Base-by-base conservation (phyloP, 2,888 invertebrate genomes). In the Meta bourneti region DNA sequence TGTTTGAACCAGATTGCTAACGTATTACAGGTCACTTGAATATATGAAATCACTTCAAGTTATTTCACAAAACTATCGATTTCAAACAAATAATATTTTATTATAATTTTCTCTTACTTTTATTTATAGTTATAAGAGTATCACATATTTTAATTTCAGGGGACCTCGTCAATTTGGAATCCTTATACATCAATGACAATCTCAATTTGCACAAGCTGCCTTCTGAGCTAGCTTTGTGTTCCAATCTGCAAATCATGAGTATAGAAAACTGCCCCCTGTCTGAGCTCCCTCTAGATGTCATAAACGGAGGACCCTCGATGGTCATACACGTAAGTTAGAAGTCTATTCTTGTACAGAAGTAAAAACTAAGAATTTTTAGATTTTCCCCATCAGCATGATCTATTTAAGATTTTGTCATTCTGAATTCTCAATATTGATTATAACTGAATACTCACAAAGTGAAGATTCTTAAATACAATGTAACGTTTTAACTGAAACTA, bases 211-310 rank as follows among this genome's bases (percentile, higher is more conserved):
- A 98, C 95, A 98, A 98, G 95, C 96, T 99, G 94, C 99, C 99
- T 34, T 99, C 99, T 95, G 99, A 99, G 95, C 95, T 99, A 95
- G 99, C 99, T 49, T 96, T 99, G 77, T 99, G 99, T 96, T 97
- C 97, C 93, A 99, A 98, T 95, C 96, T 99, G 93, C 99, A 99
- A 96, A 99, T 99, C 94, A 99, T 99, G 98, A 99, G 99, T 95
- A 99, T 99, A 95, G 99, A 99, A 95, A 99, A 99, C 95, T 99
- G 99, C 95, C 99, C 99, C 20, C 96, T 99, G 94, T 97, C 98
- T 94, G 98, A 98, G 94, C 98, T 99, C 94, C 99, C 99, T 69
- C 97, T 97, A 34, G 99, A 99, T 95, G 99, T 99, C 94, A 98
- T 99, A 19, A 97, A 97, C 48, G 98, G 98, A 79, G 99, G 99